Percentiles rank a stretch among this genome's conserved stretches.
phyloP scores from a whole-genome alignment of 2,888 invertebrate genomes.

The Autographa gamma region DNA sequence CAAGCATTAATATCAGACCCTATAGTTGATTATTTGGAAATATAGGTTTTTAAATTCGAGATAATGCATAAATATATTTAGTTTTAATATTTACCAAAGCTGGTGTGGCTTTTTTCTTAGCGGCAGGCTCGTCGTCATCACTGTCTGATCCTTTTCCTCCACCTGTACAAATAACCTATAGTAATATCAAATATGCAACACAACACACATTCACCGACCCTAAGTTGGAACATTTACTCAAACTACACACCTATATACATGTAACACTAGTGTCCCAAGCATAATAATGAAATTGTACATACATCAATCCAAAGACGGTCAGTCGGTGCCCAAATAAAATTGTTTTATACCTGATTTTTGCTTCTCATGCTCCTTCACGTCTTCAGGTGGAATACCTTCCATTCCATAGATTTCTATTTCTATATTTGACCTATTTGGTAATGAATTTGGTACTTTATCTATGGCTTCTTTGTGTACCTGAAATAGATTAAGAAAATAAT shows the following conservation, averaged over 20 bases:
- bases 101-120: slow-evolving; percentile 92
- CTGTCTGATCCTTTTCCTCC: slow-evolving; percentile 93
- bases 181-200: slow-evolving; percentile 27
- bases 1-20: neutral
- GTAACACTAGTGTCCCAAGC: slow-evolving; percentile 78
- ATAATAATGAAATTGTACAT: slow-evolving; percentile 80
- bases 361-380: slow-evolving; percentile 97
- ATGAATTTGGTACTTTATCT: slow-evolving; percentile 99
- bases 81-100: slow-evolving; percentile 76
- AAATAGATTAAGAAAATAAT: slow-evolving; percentile 59
- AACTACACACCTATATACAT: slow-evolving; percentile 82
- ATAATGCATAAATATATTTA: neutral
- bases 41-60: neutral
- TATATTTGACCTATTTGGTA: slow-evolving; percentile 99
- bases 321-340: slow-evolving; percentile 65
- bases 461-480: slow-evolving; percentile 99
- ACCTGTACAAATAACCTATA: slow-evolving; percentile 76
- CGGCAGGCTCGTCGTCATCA: slow-evolving; percentile 94
- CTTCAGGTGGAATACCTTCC: slow-evolving; percentile 99
- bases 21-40: neutral
- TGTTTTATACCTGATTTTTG: slow-evolving; percentile 91
- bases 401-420: slow-evolving; percentile 99
- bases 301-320: slow-evolving; percentile 79
- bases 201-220: slow-evolving; percentile 54
- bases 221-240: slow-evolving; percentile 60